Percentiles rank a stretch among this genome's conserved stretches.
These are phyloP conservation scores for Didymodactylos carnosus DNA, from an alignment of 2,888 invertebrate genomes.

Conservation along the genomic window DNA sequence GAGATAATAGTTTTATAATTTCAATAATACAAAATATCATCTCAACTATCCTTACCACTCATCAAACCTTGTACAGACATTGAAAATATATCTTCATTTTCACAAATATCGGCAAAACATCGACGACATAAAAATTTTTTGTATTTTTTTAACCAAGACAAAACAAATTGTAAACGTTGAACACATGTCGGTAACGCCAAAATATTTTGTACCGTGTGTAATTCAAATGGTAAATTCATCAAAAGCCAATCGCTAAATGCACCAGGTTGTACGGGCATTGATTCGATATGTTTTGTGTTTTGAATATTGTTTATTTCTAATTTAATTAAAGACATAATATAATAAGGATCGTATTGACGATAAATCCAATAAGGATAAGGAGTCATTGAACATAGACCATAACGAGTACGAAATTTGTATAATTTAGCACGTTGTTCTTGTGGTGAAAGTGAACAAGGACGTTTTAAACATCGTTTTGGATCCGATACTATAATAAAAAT, in stretches of 20 bases:
- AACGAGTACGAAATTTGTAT: background rate
- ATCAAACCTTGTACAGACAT: slow-evolving; percentile 59
- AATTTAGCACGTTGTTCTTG: too few species aligned
- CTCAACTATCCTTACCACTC: too few species aligned
- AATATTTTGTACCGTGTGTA: background rate
- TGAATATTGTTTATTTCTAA: slow-evolving; percentile 5
- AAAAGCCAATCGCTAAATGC: slow-evolving; percentile 7
- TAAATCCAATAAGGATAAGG: slow-evolving; percentile 7
- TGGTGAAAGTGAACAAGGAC: too few species aligned
- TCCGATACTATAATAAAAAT: too few species aligned
- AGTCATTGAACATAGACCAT: background rate
- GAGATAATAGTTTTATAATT: too few species aligned
- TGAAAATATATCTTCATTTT: slow-evolving; percentile 51
- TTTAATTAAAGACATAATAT: slow-evolving; percentile 10
- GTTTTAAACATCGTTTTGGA: too few species aligned
- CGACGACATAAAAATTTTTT: slow-evolving; percentile 23
- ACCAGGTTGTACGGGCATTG: background rate
- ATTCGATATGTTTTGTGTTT: background rate
- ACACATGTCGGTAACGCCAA: background rate
- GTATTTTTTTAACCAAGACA: slow-evolving; percentile 1
- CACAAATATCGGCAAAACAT: slow-evolving; percentile 40
- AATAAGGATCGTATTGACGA: slow-evolving; percentile 2
- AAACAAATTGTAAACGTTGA: background rate
- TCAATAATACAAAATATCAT: too few species aligned
- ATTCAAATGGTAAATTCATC: slow-evolving; percentile 12